Evolutionary conservation across 2,113 vertebrate genomes (phyloP).

Genomic region (Bos javanicus): DNA sequence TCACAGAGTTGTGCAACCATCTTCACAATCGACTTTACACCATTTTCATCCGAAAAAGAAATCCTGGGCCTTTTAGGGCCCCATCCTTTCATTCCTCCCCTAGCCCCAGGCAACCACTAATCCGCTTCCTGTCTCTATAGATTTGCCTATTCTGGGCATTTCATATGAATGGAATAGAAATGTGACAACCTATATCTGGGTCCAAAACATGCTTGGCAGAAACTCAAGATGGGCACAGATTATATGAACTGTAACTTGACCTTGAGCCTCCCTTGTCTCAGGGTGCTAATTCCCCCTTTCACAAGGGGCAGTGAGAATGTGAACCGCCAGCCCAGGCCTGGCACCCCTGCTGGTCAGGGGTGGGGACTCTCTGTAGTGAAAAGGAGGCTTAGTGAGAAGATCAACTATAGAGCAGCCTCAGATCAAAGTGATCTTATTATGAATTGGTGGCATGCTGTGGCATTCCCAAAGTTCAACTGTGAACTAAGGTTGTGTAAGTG

Average conservation of each 20-base stretch:
- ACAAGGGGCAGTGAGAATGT: background rate
- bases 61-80: background rate
- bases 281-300: background rate
- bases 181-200: background rate
- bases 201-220: background rate
- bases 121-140: background rate
- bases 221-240: background rate
- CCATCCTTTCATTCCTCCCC: too few relatives aligned
- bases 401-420: background rate
- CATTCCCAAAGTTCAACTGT: background rate
- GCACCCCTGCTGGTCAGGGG: background rate
- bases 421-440: background rate
- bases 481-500: background rate
- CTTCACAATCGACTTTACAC: background rate
- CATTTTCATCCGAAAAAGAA: constrained; percentile 1
- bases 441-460: background rate
- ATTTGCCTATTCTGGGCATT: background rate
- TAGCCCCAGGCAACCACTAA: background rate
- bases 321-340: background rate
- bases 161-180: background rate
- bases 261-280: background rate
- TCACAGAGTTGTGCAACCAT: background rate
- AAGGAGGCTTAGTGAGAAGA: background rate
- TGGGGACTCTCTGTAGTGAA: background rate
- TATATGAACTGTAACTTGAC: background rate